A percentile compares a stretch with the other conserved stretches of the same genome.
Evolutionary conservation across 2,113 vertebrate species (phyloP).

Genomic region (Thunnus maccoyii): DNA sequence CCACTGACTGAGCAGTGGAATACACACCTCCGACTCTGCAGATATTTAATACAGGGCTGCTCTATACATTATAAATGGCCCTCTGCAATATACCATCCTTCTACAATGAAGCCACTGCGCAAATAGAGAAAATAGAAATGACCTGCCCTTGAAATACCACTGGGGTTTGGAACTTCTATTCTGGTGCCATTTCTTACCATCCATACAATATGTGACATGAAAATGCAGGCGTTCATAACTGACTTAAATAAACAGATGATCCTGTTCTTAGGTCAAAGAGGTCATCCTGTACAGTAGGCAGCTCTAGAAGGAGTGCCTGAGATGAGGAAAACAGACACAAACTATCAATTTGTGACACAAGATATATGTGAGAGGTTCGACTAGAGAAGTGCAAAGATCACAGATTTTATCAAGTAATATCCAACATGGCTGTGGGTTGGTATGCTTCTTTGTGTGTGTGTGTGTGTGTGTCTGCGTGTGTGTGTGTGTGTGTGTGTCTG

Average conservation of each 20-base stretch:
- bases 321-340: constrained; percentile 1
- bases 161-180: constrained; percentile 39
- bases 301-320: not conserved
- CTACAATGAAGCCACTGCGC: constrained; percentile 49
- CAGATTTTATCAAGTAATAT: constrained; percentile 37
- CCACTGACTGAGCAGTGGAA: constrained; percentile 54
- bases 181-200: constrained; percentile 19
- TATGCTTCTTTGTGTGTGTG: constrained; percentile 38
- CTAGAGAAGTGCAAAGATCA: constrained; percentile 27
- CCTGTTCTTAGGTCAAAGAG: constrained; percentile 29
- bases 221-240: not conserved
- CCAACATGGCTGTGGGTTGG: constrained; percentile 55
- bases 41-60: constrained; percentile 79
- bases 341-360: constrained; percentile 1
- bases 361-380: constrained; percentile 3
- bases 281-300: not conserved
- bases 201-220: constrained; percentile 1
- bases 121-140: constrained; percentile 64
- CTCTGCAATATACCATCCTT: constrained; percentile 60
- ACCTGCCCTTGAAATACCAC: constrained; percentile 58
- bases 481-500: constrained; percentile 31
- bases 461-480: constrained; percentile 19
- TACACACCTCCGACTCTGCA: constrained; percentile 64
- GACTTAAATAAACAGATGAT: not conserved
- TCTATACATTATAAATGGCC: constrained; percentile 77